Conservation (phyloP, 1,140 invertebrate genomes). For the Aricia agestis region DNA sequence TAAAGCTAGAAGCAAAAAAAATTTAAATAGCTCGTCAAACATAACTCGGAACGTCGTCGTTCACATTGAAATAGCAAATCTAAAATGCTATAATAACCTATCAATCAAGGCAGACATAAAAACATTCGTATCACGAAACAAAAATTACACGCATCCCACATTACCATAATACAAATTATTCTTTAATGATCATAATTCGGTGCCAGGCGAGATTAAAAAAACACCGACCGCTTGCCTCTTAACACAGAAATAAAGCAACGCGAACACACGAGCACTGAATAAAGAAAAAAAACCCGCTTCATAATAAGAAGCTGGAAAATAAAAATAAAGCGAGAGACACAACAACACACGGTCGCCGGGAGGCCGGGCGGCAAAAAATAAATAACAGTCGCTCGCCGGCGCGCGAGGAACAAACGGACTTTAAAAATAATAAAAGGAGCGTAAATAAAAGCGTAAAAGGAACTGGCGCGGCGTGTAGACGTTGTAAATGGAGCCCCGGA, state of each 20-base stretch:
- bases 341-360: slow-evolving; percentile 74
- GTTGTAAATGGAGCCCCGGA: slow-evolving; percentile 74
- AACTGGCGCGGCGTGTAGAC: slow-evolving; percentile 73
- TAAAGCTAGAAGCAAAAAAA: slow-evolving; percentile 14
- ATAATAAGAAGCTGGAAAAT: slow-evolving; percentile 75
- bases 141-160: slow-evolving; percentile 75
- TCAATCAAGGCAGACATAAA: slow-evolving; percentile 56
- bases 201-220: slow-evolving; percentile 70
- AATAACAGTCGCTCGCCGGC: slow-evolving; percentile 69
- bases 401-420: slow-evolving; percentile 73
- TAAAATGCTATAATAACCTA: slow-evolving; percentile 34
- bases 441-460: slow-evolving; percentile 76
- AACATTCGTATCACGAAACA: slow-evolving; percentile 71
- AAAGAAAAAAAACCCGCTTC: slow-evolving; percentile 68
- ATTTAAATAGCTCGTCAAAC: not conserved
- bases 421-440: slow-evolving; percentile 75
- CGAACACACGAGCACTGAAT: slow-evolving; percentile 70
- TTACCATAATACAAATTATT: slow-evolving; percentile 76
- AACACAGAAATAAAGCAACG: slow-evolving; percentile 70
- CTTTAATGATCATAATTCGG: slow-evolving; percentile 75
- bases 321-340: slow-evolving; percentile 74
- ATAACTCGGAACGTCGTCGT: not conserved
- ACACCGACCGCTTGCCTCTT: slow-evolving; percentile 60
- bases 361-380: slow-evolving; percentile 72
- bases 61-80: slow-evolving; percentile 14